Base-by-base conservation (phyloP, 2,888 invertebrate genomes). In the Apodemia arnacis region DNA sequence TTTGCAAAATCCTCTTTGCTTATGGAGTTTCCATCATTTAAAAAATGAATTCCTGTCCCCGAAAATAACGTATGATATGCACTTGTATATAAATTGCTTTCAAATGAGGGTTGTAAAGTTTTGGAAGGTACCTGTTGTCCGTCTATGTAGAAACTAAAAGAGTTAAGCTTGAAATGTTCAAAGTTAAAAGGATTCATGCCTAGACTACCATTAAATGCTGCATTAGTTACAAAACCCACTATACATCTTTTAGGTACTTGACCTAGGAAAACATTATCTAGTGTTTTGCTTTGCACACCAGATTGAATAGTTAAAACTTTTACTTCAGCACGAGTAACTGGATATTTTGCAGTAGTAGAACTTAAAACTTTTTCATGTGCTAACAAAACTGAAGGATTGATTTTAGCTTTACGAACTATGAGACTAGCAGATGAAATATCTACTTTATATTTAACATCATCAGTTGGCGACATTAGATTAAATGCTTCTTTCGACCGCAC, bases 1-100 rank as follows among this genome's bases (percentile, higher is more conserved):
- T 41, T 41, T 41, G 41, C 41, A 41, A 41, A 41, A 41, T 41
- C 38, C 8, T 88, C 93, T 77, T 84, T 90, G 85, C 87, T 88
- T 83, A 92, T 92, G 1, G 87, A 91, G 88, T 93, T 93, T 18
- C 93, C 92, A 34, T 90, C 87, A 69, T 92, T 92, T 7, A 92
- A 73, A 80, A 93, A 92, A 85, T 93, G 89, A 44, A 93, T 92
- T 21, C 89, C 92, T 15, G 91, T 93, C 66, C 90, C 89, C 34
- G 91, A 90, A 84, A 93, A 91, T 75, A 92, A 69, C 34, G 89
- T 91, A 79, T 93, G 89, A 72, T 83, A 90, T 2, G 74, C 72
- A 27, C 77, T 21, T 63, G 83, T 88, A 75, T 75, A 80, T 21
- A 82, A 34, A 31, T 82, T 70, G 75, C 34, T 81, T 21, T 54